These are phyloP conservation scores for Deroptyus accipitrinus DNA, from an alignment of 2,113 vertebrate species.

Conservation along the genomic window DNA sequence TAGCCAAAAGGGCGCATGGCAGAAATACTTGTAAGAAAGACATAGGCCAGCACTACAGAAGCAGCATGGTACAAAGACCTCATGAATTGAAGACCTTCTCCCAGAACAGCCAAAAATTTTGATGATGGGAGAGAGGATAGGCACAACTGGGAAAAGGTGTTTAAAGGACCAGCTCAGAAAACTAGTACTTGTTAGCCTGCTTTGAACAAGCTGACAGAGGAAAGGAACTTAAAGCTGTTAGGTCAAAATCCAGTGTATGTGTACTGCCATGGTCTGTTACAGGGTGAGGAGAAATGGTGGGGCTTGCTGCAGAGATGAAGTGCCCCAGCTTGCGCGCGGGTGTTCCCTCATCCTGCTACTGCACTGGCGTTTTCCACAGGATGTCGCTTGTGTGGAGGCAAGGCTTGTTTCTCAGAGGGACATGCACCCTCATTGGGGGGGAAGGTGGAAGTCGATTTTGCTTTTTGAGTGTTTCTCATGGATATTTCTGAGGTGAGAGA, in stretches of 20 bases:
- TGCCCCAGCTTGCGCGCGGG: fast-evolving
- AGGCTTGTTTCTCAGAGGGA: neutral
- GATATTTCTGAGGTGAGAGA: neutral
- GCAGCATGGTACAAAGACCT: fast-evolving
- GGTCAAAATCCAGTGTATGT: neutral
- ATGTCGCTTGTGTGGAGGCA: fast-evolving
- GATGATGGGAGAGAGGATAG: neutral
- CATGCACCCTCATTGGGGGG: fast-evolving
- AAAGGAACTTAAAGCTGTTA: neutral
- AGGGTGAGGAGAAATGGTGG: neutral
- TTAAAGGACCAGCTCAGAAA: neutral
- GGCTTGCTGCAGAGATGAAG: fast-evolving
- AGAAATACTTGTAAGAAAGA: neutral
- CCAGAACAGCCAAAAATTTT: neutral
- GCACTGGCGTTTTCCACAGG: neutral
- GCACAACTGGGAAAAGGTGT: neutral
- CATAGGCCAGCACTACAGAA: fast-evolving
- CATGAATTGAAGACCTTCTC: fast-evolving
- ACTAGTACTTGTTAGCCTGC: neutral
- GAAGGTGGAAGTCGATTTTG: neutral
- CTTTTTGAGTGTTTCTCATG: neutral
- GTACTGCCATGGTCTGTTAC: neutral
- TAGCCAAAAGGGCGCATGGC: neutral
- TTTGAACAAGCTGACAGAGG: neutral
- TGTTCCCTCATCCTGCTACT: neutral